Conservation (phyloP, 1,140 invertebrate species). For the Phthorimaea operculella region DNA sequence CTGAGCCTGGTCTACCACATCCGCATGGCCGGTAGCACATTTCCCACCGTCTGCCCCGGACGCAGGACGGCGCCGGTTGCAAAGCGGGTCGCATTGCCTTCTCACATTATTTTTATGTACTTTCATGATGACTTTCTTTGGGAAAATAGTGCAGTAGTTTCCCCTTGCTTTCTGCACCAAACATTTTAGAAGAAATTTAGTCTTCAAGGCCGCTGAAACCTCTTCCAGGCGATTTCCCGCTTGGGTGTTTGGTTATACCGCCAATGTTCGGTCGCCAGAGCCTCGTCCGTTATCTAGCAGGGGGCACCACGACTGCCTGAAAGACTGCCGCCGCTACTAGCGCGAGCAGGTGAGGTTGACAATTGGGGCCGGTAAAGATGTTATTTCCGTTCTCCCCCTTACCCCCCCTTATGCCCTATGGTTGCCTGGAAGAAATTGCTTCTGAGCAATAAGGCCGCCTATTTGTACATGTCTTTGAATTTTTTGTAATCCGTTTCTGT, state of each 20-base stretch:
- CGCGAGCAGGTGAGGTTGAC: conserved; percentile 6
- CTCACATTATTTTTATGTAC: not conserved
- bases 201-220: conserved; percentile 7
- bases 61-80: conserved; percentile 14
- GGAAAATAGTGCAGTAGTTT: conserved; percentile 16
- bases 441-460: too few species aligned
- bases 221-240: conserved; percentile 2
- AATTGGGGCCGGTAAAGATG: not conserved
- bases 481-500: too few species aligned
- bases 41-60: conserved; percentile 13
- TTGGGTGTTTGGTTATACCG: conserved; percentile 7
- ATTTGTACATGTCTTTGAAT: too few species aligned
- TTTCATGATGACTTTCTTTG: not conserved
- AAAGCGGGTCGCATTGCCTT: conserved; percentile 13
- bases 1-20: conserved; percentile 1
- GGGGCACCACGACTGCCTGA: conserved; percentile 4
- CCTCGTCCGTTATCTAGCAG: conserved; percentile 10
- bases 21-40: conserved; percentile 12
- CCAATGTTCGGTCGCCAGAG: conserved; percentile 11
- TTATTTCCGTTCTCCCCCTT: conserved; percentile 1
- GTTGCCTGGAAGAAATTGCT: too few species aligned
- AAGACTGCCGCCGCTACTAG: not conserved
- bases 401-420: too few species aligned
- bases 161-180: conserved; percentile 11
- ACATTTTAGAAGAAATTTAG: conserved; percentile 6